Percentiles rank a stretch among this genome's conserved stretches.
Evolutionary conservation across 2,888 invertebrate species (phyloP).

Genomic region (Torymus texanus): DNA sequence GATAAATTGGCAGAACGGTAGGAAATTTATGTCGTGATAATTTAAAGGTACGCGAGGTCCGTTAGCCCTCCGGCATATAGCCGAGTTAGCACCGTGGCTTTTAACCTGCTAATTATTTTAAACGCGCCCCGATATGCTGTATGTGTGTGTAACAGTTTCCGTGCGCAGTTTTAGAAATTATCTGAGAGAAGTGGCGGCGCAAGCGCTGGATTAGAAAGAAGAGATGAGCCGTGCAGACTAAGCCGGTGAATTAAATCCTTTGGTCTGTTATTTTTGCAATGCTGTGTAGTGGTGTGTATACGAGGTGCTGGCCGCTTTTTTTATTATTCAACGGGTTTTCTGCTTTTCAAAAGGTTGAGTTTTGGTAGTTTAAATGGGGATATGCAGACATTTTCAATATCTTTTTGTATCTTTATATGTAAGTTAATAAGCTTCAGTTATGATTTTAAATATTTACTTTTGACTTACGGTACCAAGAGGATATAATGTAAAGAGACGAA

Average conservation of each 20-base stretch:
- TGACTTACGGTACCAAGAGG: conserved; percentile 9
- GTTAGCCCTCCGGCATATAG: conserved; percentile 23
- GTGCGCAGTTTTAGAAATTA: conserved; percentile 4
- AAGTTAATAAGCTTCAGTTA: background rate
- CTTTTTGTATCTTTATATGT: no score
- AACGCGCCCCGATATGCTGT: background rate
- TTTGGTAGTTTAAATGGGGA: no score
- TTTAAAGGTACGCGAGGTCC: background rate
- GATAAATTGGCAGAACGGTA: no score
- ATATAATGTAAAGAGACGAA: background rate
- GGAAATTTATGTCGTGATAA: conserved; percentile 48
- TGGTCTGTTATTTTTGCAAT: no score
- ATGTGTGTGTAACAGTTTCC: conserved; percentile 3
- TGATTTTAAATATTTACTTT: background rate
- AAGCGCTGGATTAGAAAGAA: no score
- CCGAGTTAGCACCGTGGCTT: conserved; percentile 27
- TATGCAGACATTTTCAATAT: no score
- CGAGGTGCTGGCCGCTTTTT: no score
- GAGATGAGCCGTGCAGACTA: no score
- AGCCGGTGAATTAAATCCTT: no score
- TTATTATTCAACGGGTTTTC: no score
- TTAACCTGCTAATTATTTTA: conserved; percentile 48
- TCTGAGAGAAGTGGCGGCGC: background rate
- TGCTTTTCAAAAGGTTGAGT: no score
- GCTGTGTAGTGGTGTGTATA: no score